Base-by-base conservation (phyloP, 53 echinoderm and acorn worm species). In the Antedon mediterranea region DNA sequence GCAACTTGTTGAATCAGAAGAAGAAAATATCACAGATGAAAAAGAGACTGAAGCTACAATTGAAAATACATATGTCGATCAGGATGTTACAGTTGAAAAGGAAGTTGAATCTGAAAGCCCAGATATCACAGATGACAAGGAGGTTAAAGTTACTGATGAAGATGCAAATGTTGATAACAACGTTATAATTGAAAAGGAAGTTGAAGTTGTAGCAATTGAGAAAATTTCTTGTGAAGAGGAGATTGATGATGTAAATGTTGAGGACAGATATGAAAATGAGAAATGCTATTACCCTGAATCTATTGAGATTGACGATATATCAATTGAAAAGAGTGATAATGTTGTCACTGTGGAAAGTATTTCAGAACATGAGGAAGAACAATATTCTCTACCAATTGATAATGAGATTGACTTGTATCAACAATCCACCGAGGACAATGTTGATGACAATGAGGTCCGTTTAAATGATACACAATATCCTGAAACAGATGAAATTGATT, bases 281-380 rank as follows among this genome's bases (percentile, higher is more conserved):
- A 34, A 27, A 2, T 33, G 73, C 15, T 44, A 37, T n/a, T 29
- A 28, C 0, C 43, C 74, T 29, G 76, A 78, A 71, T 15, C 26
- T 29, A n/a, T 8, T 2, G 71, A 43, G 29, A n/a, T 33, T 71
- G 85, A 28, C 70, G 80, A 80, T 28, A 31, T 31, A 78, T 41
- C 73, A 78, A 28, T 18, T 43, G 78, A 32, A 6, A 71, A 72
- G 43, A 70, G 15, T 15, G 43, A 13, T 8, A 71, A 33, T 72
- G 71, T 78, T 29, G 4, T 75, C 0, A 43, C 75, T 42, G 29
- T 74, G 43, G 82, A 73, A 57, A 29, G 34, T 72, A 33, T 75
- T 77, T 72, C 73, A 72, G 78, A 77, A 43, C 31, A 79, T 79
- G 85, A 82, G 31, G 84, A 82, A 6, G 28, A 30, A 31, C 6